Percentiles rank a stretch among this genome's conserved stretches.
phyloP scores from a whole-genome alignment of 1,140 invertebrate species.

The Drosophila leontia region DNA sequence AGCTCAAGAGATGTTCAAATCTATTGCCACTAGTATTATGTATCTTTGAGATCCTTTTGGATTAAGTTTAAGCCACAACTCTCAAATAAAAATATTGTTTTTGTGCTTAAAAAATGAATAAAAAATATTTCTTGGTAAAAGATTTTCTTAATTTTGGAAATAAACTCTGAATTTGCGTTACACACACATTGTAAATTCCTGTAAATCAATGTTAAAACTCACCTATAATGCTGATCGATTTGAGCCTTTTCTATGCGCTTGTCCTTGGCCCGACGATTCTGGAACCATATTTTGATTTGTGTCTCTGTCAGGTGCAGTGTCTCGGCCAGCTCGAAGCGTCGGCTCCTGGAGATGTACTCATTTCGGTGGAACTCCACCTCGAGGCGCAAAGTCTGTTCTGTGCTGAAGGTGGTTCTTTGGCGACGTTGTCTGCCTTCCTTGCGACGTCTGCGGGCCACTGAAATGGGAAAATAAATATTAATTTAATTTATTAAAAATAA shows the following conservation, averaged over 20 bases:
- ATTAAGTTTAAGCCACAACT: not conserved
- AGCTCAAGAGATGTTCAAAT: not conserved
- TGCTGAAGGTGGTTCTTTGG: conserved; percentile 97
- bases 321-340: conserved; percentile 94
- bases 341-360: conserved; percentile 95
- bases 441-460: conserved; percentile 93
- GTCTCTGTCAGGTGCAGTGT: conserved; percentile 94
- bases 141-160: not conserved
- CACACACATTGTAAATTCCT: too few species aligned
- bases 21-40: not conserved
- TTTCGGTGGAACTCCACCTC: conserved; percentile 95
- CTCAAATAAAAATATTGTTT: too few species aligned
- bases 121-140: not conserved
- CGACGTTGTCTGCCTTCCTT: conserved; percentile 94
- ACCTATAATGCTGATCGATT: conserved; percentile 97
- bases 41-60: not conserved
- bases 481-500: not conserved
- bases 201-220: not conserved
- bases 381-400: conserved; percentile 95
- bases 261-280: conserved; percentile 97
- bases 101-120: too few species aligned
- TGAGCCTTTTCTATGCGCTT: conserved; percentile 98
- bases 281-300: conserved; percentile 99
- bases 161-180: too few species aligned
- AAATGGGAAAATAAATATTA: not conserved